Evolutionary conservation across 2,113 vertebrate genomes (phyloP).

Genomic region (Tichodroma muraria): DNA sequence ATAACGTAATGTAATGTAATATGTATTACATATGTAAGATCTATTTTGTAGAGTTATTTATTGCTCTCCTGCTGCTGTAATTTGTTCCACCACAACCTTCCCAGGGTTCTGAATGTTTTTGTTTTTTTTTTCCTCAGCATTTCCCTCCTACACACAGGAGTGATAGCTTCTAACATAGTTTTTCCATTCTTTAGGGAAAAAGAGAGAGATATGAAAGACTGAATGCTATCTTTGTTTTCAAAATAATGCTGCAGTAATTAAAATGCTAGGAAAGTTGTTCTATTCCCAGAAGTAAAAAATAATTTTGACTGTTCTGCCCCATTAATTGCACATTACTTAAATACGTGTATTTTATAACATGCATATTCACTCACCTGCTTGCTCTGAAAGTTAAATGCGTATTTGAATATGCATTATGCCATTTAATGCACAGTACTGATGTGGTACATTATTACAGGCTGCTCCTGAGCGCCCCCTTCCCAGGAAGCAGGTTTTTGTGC

Average conservation of each 20-base stretch:
- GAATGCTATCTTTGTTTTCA: not conserved
- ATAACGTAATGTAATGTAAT: no score
- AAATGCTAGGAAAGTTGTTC: slow-evolving; percentile 24
- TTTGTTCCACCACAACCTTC: accelerated
- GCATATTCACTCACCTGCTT: slow-evolving; percentile 56
- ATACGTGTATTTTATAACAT: slow-evolving; percentile 44
- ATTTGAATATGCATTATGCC: slow-evolving; percentile 34
- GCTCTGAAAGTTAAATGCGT: slow-evolving; percentile 26
- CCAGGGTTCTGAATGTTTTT: accelerated
- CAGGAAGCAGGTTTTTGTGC: not conserved
- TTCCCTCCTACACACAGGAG: not conserved
- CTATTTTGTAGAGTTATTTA: not conserved
- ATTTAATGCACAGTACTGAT: slow-evolving; percentile 19
- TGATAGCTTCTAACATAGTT: not conserved
- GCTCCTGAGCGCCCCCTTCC: not conserved
- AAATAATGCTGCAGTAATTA: slow-evolving; percentile 18
- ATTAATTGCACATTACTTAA: slow-evolving; percentile 65
- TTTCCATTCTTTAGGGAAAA: not conserved
- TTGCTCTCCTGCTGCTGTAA: not conserved
- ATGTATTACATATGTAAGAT: no score
- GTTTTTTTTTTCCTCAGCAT: not conserved
- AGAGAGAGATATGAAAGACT: not conserved
- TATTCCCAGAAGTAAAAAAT: slow-evolving; percentile 49
- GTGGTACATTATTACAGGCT: not conserved
- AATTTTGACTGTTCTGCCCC: slow-evolving; percentile 53